These are phyloP conservation scores for Tetanocera ferruginea DNA, from an alignment of 2,888 invertebrate genomes.

Conservation along the genomic window DNA sequence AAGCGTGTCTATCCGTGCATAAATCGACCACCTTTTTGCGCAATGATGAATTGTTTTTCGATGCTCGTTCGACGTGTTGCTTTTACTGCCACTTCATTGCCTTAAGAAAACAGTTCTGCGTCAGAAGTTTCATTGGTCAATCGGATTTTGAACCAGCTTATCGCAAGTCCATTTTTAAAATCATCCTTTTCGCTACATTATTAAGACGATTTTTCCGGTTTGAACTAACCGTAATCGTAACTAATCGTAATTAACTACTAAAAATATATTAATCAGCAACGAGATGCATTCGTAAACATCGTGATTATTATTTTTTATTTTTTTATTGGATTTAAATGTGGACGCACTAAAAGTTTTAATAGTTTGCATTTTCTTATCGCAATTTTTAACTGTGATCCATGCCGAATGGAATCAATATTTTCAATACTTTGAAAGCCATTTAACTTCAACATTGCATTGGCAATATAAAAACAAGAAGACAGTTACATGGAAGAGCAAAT, in stretches of 20 bases:
- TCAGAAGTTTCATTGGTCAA: not conserved
- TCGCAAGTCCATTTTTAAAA: not conserved
- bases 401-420: not conserved
- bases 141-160: conserved; percentile 11
- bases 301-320: conserved; percentile 28
- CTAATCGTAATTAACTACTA: not conserved
- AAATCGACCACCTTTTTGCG: not conserved
- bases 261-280: not conserved
- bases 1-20: not conserved
- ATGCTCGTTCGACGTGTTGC: not conserved
- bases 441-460: not conserved
- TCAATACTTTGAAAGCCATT: not conserved
- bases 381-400: conserved; percentile 1
- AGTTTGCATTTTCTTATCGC: conserved; percentile 10
- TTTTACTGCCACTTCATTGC: not conserved
- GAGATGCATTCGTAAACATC: conserved; percentile 36
- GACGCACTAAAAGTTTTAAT: not conserved
- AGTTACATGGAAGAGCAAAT: not conserved
- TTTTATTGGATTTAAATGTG: not conserved
- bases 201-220: conserved; percentile 16
- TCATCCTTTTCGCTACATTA: not conserved
- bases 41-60: conserved; percentile 16
- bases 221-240: conserved; percentile 2
- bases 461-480: not conserved
- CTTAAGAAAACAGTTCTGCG: not conserved